A percentile compares a stretch with the other conserved stretches of the same genome.
Evolutionary conservation across 2,113 vertebrate genomes (phyloP).

Genomic region (Dissostichus mawsoni): DNA sequence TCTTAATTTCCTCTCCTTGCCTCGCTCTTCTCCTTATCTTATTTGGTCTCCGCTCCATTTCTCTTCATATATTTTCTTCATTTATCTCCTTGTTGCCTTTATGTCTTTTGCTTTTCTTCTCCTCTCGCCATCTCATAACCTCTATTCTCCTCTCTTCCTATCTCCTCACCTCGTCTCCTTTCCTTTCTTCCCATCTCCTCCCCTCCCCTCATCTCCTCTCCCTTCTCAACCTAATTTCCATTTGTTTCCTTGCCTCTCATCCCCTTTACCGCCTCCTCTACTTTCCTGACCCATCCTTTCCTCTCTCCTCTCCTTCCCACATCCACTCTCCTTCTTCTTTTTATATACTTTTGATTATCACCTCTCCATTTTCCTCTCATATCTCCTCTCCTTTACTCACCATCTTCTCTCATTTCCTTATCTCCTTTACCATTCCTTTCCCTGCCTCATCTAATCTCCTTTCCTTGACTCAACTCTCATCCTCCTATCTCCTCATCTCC

Average conservation of each 20-base stretch:
- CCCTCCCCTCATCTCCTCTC: no score
- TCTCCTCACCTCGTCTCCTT: background rate
- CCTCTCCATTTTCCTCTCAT: no score
- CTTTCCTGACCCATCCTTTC: no score
- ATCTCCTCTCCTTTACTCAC: background rate
- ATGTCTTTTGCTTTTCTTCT: background rate
- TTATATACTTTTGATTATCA: no score
- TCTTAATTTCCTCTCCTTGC: background rate
- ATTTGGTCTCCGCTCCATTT: background rate
- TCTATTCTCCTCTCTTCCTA: background rate
- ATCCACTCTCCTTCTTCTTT: background rate
- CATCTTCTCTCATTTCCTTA: background rate
- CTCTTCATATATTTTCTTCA: background rate
- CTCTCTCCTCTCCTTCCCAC: background rate
- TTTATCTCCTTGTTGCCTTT: background rate
- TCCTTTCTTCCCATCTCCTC: no score
- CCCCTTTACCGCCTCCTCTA: background rate
- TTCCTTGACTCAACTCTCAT: background rate
- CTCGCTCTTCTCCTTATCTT: background rate
- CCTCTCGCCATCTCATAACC: background rate
- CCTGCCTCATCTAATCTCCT: background rate
- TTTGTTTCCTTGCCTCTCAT: no score
- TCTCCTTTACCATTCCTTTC: background rate
- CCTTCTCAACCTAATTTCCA: no score
- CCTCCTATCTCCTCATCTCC: background rate